Evolutionary conservation across 2,888 invertebrate genomes (phyloP).

Genomic region (Microplitis manilae): DNA sequence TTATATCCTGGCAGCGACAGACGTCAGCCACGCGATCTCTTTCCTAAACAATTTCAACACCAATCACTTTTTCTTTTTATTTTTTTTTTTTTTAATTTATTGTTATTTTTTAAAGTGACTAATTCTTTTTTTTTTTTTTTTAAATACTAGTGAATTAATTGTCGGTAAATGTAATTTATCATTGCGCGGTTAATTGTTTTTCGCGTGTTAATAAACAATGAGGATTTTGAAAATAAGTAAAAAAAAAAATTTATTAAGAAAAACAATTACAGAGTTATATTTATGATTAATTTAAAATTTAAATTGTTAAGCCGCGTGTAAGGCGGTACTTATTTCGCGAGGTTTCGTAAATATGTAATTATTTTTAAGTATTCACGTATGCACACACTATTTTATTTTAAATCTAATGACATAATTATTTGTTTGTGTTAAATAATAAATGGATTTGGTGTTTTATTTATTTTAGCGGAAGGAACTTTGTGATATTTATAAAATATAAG

Average conservation of each 20-base stretch:
- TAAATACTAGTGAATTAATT: background rate
- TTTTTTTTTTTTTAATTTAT: background rate
- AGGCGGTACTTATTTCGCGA: constrained; percentile 1
- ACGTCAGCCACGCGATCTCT: constrained; percentile 60
- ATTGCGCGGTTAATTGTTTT: background rate
- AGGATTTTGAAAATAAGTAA: background rate
- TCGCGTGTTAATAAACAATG: background rate
- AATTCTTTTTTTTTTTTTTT: background rate
- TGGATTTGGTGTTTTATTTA: background rate
- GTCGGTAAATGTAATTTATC: background rate
- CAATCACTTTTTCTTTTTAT: constrained; percentile 15
- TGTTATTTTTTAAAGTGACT: background rate
- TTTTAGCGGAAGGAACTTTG: constrained; percentile 1
- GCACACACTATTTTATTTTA: background rate
- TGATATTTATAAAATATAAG: background rate
- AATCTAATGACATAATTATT: background rate
- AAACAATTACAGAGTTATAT: background rate
- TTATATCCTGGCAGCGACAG: constrained; percentile 70
- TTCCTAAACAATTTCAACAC: constrained; percentile 33
- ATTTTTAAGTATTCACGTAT: constrained; percentile 14
- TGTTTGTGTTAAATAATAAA: background rate
- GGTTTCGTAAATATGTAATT: constrained; percentile 15
- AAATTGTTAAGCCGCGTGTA: background rate
- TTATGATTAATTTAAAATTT: background rate
- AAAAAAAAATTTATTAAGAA: background rate